phyloP scores from a whole-genome alignment of 2,113 vertebrate species.

The Jacana jacana region DNA sequence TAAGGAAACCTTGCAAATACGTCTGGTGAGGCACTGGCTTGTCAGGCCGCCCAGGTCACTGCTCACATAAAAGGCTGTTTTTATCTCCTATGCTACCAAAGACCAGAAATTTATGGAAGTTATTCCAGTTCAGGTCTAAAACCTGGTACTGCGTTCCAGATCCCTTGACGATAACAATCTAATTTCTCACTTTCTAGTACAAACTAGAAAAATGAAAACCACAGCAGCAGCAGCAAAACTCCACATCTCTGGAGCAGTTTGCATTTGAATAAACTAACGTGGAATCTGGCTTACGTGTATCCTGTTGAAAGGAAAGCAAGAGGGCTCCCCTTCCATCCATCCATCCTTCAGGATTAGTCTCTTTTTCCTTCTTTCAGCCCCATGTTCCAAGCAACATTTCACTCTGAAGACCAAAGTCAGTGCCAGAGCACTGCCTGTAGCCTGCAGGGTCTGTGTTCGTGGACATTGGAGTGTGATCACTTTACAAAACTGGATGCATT shows the following conservation, averaged over 20 bases:
- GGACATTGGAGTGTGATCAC: neutral
- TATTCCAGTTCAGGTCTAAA: neutral
- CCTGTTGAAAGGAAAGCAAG: neutral
- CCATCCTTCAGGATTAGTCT: neutral
- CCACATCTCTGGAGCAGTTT: neutral
- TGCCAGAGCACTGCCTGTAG: neutral
- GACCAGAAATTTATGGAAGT: neutral
- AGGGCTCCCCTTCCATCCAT: neutral
- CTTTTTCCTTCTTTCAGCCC: neutral
- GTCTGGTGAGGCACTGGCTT: neutral
- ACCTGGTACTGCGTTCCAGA: neutral
- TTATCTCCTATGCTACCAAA: neutral
- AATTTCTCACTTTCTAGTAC: neutral
- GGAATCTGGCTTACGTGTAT: neutral
- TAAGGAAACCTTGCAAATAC: neutral
- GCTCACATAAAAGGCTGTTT: neutral
- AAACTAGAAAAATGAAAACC: neutral
- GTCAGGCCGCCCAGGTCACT: neutral
- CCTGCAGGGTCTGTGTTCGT: neutral
- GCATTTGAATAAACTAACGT: neutral
- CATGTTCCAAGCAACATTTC: neutral
- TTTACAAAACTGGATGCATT: neutral
- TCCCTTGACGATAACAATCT: neutral
- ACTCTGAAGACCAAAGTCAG: neutral
- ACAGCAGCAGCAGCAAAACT: neutral